Conservation (phyloP, 2,113 vertebrate species). For the Thalassoma bifasciatum region DNA sequence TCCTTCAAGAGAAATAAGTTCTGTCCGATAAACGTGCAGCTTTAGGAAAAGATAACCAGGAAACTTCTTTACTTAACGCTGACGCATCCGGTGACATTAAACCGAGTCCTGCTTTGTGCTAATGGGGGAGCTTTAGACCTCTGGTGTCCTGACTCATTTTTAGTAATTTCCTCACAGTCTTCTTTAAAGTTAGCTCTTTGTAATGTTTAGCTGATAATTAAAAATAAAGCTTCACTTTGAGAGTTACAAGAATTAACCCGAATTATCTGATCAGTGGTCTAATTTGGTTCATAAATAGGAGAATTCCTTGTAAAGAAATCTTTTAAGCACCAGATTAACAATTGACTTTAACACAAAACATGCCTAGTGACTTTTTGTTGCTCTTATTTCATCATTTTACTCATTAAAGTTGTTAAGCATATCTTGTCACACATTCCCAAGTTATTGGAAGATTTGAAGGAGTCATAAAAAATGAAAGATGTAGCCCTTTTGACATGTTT, state of each 20-base stretch:
- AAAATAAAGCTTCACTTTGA: conserved; percentile 26
- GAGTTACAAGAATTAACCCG: conserved; percentile 51
- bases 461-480: conserved; percentile 28
- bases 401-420: not conserved
- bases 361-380: conserved; percentile 2
- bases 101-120: not conserved
- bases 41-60: not conserved
- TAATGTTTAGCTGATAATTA: conserved; percentile 40
- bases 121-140: not conserved
- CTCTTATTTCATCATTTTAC: not conserved
- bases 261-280: conserved; percentile 49
- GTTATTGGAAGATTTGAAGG: conserved; percentile 1
- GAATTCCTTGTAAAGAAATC: conserved; percentile 26
- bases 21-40: not conserved
- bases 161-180: conserved; percentile 17
- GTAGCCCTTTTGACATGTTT: conserved; percentile 18
- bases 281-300: conserved; percentile 52
- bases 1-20: not conserved
- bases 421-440: conserved; percentile 2
- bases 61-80: not conserved
- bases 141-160: conserved; percentile 7
- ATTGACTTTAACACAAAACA: conserved; percentile 1
- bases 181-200: conserved; percentile 20
- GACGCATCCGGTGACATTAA: not conserved
- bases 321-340: conserved; percentile 20